A percentile compares a stretch with the other conserved stretches of the same genome.
Evolutionary conservation across 2,888 invertebrate genomes (phyloP).

Genomic region (Hecatera dysodea): DNA sequence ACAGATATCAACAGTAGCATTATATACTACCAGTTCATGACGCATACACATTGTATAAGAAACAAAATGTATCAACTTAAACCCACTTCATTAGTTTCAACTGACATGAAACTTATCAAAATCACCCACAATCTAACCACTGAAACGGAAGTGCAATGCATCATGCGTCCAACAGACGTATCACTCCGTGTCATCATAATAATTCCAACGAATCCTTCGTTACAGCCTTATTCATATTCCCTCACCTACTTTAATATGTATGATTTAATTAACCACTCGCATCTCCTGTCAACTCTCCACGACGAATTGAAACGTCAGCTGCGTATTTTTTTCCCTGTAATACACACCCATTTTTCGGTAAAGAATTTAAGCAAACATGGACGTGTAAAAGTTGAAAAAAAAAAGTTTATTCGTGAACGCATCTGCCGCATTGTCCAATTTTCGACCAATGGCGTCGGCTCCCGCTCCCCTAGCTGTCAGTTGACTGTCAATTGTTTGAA

Average conservation of each 20-base stretch:
- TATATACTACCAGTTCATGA: slow-evolving; percentile 34
- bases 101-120: slow-evolving; percentile 62
- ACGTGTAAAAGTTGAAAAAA: slow-evolving; percentile 71
- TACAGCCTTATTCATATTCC: slow-evolving; percentile 73
- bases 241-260: slow-evolving; percentile 72
- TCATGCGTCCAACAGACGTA: slow-evolving; percentile 73
- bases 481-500: slow-evolving; percentile 85
- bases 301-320: slow-evolving; percentile 85
- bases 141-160: slow-evolving; percentile 76
- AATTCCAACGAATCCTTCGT: slow-evolving; percentile 69
- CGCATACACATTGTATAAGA: slow-evolving; percentile 33
- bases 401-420: slow-evolving; percentile 80
- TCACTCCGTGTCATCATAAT: slow-evolving; percentile 70
- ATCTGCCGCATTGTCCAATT: slow-evolving; percentile 90
- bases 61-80: slow-evolving; percentile 37
- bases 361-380: slow-evolving; percentile 88
- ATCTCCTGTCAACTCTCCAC: slow-evolving; percentile 82
- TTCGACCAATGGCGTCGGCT: slow-evolving; percentile 84
- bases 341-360: slow-evolving; percentile 79
- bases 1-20: slow-evolving; percentile 48
- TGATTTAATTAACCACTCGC: slow-evolving; percentile 76
- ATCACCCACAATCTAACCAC: slow-evolving; percentile 63
- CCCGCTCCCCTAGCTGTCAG: slow-evolving; percentile 90
- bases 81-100: slow-evolving; percentile 52
- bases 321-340: slow-evolving; percentile 73